Conservation (phyloP, 2,113 vertebrate genomes). For the Scytalopus superciliaris region DNA sequence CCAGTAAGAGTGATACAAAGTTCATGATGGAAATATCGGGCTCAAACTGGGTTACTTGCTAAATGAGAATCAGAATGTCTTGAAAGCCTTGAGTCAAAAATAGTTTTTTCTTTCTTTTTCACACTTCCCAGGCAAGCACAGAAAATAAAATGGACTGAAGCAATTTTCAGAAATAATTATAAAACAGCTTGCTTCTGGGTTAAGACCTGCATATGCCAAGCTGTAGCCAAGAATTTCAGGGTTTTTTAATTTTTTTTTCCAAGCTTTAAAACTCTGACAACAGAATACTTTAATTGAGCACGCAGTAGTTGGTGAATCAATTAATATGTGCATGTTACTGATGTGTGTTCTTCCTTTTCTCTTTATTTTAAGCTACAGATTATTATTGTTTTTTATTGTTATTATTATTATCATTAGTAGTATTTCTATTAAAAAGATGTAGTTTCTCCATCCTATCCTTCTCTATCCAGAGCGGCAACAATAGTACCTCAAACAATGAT, state of each 20-base stretch:
- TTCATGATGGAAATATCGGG: slow-evolving; percentile 10
- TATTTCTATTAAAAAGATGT: neutral
- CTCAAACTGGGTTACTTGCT: slow-evolving; percentile 44
- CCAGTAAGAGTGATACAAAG: neutral
- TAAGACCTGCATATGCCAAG: slow-evolving; percentile 62
- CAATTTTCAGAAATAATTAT: slow-evolving; percentile 67
- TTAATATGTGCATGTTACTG: neutral
- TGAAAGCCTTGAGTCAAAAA: slow-evolving; percentile 59
- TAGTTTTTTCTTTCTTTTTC: slow-evolving; percentile 54
- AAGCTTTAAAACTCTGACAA: slow-evolving; percentile 41
- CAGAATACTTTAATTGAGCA: slow-evolving; percentile 39
- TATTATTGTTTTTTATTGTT: neutral
- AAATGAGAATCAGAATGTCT: slow-evolving; percentile 50
- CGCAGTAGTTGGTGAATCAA: neutral
- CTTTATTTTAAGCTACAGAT: neutral
- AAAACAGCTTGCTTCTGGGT: slow-evolving; percentile 66
- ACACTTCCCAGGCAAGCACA: slow-evolving; percentile 54
- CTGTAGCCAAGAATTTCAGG: slow-evolving; percentile 43
- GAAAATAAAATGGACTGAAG: slow-evolving; percentile 65
- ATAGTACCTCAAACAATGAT: neutral
- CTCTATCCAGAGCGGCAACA: fast-evolving
- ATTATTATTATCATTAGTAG: neutral
- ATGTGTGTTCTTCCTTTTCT: neutral
- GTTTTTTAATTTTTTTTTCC: neutral
- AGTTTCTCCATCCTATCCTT: neutral